Base-by-base conservation (phyloP, 2,888 invertebrate species). In the Monochamus alternatus region DNA sequence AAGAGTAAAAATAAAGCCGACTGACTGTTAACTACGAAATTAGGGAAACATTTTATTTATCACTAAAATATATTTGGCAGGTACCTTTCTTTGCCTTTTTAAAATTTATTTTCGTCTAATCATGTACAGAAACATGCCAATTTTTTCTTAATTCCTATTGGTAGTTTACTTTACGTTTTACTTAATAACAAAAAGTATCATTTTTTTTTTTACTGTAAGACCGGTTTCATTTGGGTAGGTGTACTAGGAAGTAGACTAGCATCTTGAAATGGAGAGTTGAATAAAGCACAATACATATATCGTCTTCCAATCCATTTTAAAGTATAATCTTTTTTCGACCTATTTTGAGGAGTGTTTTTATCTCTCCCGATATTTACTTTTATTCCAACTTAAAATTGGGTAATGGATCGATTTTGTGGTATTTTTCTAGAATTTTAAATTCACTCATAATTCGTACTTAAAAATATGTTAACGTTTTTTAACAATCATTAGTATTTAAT, bases 1-100 rank as follows among this genome's bases (percentile, higher is more conserved):
- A 88, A 90, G 71, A 77, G 75, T 44, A 84, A 82, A 65, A 81
- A 76, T 66, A 84, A 83, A 76, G 77, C 74, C 32, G 80, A 81
- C 73, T 78, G 74, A 77, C 59, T 65, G 43, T 32, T 62, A 60
- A 44, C 7, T 55, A 52, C 43, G 31, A 38, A 73, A 60, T 22
- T 69, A 69, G 60, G 31, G 44, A 31, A 47, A 44, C 31, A 31
- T 38, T 59, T 10, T 31, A 47, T 59, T 55, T 59, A 38, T 12
- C 7, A 55, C 1, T 55, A 12, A 55, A 12, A n/a, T 7, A 55
- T 14, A 55, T 14, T 55, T 55, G 55, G 14, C 55, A 55, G 7
- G 14, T 14, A 55, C 10, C 10, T 55, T 55, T 3, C n/a, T 55
- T 55, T 55, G 14, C 14, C n/a, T 55, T n/a, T 55, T 55, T 55